Base-by-base conservation (phyloP, 2,888 invertebrate species). In the Seira sanloemensis region DNA sequence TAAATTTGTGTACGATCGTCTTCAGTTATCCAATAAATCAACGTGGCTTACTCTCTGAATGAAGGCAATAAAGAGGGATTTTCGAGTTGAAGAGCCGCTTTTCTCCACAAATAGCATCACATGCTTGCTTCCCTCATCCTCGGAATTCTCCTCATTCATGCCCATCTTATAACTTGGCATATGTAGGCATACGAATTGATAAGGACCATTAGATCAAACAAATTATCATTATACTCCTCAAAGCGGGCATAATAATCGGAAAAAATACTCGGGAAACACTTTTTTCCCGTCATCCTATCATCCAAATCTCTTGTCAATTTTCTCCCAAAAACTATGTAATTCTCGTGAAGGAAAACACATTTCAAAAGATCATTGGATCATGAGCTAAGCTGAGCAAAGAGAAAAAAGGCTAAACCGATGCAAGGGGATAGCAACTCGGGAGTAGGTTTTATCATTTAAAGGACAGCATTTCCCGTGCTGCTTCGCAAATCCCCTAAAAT, bases 1-100 rank as follows among this genome's bases (percentile, higher is more conserved):
- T n/a, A n/a, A n/a, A n/a, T n/a, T n/a, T n/a, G n/a, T n/a, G n/a
- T n/a, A n/a, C n/a, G n/a, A n/a, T n/a, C n/a, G n/a, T n/a, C n/a
- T 37, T 12, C 37, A 37, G 37, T 81, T 68, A 76, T 68, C 46
- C 71, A 82, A 82, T 82, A 82, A 82, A 82, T 82, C 82, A 82
- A 66, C 82, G 67, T 66, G 77, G 82, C 76, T 77, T 82, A 37
- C 37, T 19, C n/a, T 1, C 2, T 25, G 50, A 27, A 67, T 23
- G 21, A 58, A 7, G 65, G 65, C 54, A 65, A 67, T 67, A 76
- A 76, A 76, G 67, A 66, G 5, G 19, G n/a, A 67, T 76, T 74
- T 76, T 18, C 19, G 37, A n/a, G 37, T 37, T n/a, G n/a, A n/a
- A n/a, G 12, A 37, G 12, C 37, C n/a, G n/a, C 12, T 37, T 37